Conservation (phyloP, 2,888 invertebrate genomes). For the Lepas anatifera region DNA sequence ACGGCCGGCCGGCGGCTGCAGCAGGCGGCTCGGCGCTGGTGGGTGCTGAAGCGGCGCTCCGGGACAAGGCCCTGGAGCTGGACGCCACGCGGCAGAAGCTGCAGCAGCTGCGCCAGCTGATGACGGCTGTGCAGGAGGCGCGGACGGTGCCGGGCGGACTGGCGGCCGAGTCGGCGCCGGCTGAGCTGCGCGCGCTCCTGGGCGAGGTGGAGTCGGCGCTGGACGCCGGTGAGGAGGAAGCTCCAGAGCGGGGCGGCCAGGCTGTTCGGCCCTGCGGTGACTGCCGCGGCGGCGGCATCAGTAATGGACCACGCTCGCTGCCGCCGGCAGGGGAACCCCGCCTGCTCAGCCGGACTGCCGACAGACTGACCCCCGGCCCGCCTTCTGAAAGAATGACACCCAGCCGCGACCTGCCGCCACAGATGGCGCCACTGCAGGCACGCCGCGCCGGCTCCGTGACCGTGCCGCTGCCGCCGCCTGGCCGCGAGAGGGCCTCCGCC, state of each 20-base stretch:
- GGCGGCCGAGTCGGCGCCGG: not conserved
- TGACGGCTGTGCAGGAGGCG: not conserved
- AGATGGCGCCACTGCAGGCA: not conserved
- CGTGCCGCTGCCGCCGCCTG: not conserved
- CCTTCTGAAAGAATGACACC: not conserved
- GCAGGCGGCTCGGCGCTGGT: not conserved
- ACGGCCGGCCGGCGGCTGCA: not conserved
- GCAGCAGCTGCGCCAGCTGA: conserved; percentile 8
- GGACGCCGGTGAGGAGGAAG: not conserved
- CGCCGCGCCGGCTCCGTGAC: not conserved
- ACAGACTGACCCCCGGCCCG: not conserved
- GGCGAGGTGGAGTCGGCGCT: not conserved
- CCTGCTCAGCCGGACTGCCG: not conserved
- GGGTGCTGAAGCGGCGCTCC: not conserved
- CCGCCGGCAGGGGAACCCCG: not conserved
- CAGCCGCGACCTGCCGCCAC: not conserved
- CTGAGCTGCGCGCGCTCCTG: conserved; percentile 1
- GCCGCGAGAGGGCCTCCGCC: not conserved
- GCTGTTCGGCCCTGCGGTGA: not conserved
- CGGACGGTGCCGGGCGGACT: not conserved
- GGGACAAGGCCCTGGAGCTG: not conserved
- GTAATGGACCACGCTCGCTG: not conserved
- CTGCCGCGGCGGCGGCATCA: not conserved
- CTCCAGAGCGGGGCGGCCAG: not conserved
- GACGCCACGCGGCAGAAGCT: not conserved